Base-by-base conservation (phyloP, 1,140 invertebrate genomes). In the Capitella teleta region DNA sequence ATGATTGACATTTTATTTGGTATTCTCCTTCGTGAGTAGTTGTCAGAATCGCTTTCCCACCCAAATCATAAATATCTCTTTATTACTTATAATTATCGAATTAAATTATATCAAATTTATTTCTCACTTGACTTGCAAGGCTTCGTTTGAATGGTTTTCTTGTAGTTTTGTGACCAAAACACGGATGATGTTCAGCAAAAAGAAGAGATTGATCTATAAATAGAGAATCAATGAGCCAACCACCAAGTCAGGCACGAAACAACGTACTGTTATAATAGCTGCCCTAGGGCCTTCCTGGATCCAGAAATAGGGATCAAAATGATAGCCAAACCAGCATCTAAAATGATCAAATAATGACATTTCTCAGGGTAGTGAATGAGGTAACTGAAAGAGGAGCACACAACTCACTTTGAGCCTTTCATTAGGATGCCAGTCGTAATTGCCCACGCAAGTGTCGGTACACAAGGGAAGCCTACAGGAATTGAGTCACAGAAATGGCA, bases 311-410 rank as follows among this genome's bases (percentile, higher is more conserved):
- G 76, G 70, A 3, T 80, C 78, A 44, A 87, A 78, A 65, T 86
- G 87, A 63, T 91, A 91, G 5, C 82, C 83, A 72, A 80, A 86
- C 83, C 86, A 88, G 59, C 86, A 90, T 56, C 82, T 86, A 61
- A 38, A n/a, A n/a, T n/a, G n/a, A n/a, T n/a, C n/a, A n/a, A n/a
- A n/a, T n/a, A n/a, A n/a, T n/a, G n/a, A n/a, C n/a, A n/a, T n/a
- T n/a, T n/a, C n/a, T n/a, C n/a, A n/a, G n/a, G n/a, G n/a, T n/a
- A n/a, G n/a, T n/a, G n/a, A n/a, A n/a, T n/a, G n/a, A n/a, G n/a
- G n/a, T n/a, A n/a, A n/a, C n/a, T n/a, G n/a, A n/a, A n/a, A n/a
- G n/a, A n/a, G n/a, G n/a, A n/a, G n/a, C n/a, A n/a, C n/a, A n/a
- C n/a, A n/a, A n/a, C n/a, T n/a, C n/a, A n/a, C n/a, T n/a, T n/a